Evolutionary conservation across 2,113 vertebrate genomes (phyloP).

Genomic region (Corydoras maculifer): DNA sequence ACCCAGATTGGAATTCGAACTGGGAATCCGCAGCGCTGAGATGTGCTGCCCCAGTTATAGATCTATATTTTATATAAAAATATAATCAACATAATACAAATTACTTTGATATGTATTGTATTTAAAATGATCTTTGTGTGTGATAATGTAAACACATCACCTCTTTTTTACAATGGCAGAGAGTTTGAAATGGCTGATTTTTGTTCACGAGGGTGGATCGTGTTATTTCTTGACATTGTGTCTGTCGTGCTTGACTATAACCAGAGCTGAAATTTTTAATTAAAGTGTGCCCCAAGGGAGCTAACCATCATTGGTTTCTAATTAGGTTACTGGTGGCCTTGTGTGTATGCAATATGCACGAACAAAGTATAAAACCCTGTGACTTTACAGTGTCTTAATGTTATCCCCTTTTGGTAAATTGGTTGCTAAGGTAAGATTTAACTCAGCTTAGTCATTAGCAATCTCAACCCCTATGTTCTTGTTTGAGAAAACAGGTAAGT

Average conservation of each 20-base stretch:
- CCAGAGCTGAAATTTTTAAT: conserved; percentile 18
- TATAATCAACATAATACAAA: too few species aligned
- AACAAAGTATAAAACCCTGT: not conserved
- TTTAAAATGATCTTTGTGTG: too few species aligned
- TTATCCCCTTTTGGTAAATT: not conserved
- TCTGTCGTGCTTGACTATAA: not conserved
- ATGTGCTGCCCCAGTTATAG: too few species aligned
- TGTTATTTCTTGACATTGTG: conserved; percentile 26
- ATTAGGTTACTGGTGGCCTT: not conserved
- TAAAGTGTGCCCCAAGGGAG: conserved; percentile 4
- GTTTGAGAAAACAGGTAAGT: too few species aligned
- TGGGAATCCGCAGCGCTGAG: too few species aligned
- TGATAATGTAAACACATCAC: conserved; percentile 16
- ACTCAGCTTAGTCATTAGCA: too few species aligned
- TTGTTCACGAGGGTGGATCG: not conserved
- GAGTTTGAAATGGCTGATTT: too few species aligned
- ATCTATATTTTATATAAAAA: too few species aligned
- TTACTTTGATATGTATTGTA: too few species aligned
- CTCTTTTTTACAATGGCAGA: not conserved
- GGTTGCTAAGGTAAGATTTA: too few species aligned
- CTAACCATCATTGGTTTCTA: not conserved
- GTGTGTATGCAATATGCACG: not conserved
- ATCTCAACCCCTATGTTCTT: too few species aligned
- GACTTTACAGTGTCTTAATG: not conserved
- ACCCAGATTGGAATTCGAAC: too few species aligned